Base-by-base conservation (phyloP, 2,888 invertebrate species). In the Eristalinus aeneus region DNA sequence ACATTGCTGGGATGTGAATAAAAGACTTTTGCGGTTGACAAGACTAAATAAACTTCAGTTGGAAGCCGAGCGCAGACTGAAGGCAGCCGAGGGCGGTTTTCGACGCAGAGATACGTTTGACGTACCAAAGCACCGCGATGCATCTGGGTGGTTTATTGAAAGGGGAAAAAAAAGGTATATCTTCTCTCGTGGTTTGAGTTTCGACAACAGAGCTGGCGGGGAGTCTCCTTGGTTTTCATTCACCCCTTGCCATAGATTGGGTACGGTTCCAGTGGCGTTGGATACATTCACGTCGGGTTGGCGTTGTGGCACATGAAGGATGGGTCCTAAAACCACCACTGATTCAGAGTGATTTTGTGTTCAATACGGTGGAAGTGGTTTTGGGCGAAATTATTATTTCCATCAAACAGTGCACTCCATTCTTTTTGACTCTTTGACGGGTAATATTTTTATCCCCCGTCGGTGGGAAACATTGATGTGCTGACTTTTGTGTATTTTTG, bases 1-100 rank as follows among this genome's bases (percentile, higher is more conserved):
- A 74, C 73, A 68, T 68, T 80, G 61, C 67, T 34, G 20, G 67
- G 67, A 69, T 76, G 39, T 12, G 71, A 39, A 71, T 61, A 61
- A 61, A 32, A 53, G 60, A 32, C 46, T 61, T 31, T 46, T 72
- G 72, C 22, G 61, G 61, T 72, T 72, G 72, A 61, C 72, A 72
- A 46, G 61, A 61, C 72, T 61, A 53, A 61, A 72, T 31, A 61
- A 72, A 61, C 61, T 61, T 16, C 10, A 61, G 46, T 72, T 72
- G 46, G 22, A n/a, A 12, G 46, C 16, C 46, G 16, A 16, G 39
- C 27, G 2, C 27, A 27, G 27, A 27, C 27, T 5, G 27, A 27
- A 5, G 27, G 27, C 2, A 5, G n/a, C n/a, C n/a, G 27, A 27
- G 27, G 27, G 5, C 27, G 27, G 27, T 27, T 27, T 27, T 27